Conservation (phyloP, 2,888 invertebrate species). For the Chloroclysta siterata region DNA sequence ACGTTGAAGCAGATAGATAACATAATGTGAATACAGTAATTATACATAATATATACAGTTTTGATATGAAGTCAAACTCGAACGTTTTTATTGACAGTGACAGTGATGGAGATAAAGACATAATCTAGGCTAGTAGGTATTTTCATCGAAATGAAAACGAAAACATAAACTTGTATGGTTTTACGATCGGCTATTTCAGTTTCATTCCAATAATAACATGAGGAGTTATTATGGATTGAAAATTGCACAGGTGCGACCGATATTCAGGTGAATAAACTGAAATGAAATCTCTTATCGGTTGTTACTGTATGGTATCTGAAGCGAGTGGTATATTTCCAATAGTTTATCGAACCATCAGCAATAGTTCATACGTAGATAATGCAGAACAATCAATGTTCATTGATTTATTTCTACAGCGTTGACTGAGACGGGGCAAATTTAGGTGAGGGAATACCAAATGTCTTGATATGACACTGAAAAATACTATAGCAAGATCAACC, state of each 20-base stretch:
- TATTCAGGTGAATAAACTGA: slow-evolving; percentile 14
- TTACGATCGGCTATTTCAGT: slow-evolving; percentile 18
- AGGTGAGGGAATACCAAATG: no score
- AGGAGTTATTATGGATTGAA: slow-evolving; percentile 4
- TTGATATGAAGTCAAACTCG: background rate
- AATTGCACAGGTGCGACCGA: slow-evolving; percentile 20
- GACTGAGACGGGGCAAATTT: no score
- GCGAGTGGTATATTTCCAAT: background rate
- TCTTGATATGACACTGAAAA: no score
- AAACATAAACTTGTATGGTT: slow-evolving; percentile 1
- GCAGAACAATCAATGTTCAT: no score
- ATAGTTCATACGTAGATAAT: background rate
- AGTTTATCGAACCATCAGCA: background rate
- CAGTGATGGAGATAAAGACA: background rate
- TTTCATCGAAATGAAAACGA: slow-evolving; percentile 1
- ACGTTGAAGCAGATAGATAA: background rate
- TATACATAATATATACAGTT: background rate
- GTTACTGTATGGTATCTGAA: background rate
- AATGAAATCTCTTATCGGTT: slow-evolving; percentile 5
- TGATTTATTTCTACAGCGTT: no score
- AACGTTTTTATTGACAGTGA: slow-evolving; percentile 1
- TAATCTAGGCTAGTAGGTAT: slow-evolving; percentile 2
- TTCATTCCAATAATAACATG: slow-evolving; percentile 16
- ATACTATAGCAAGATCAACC: background rate
- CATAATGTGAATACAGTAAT: no score